Evolutionary conservation across 2,797 vertebrate species (phyloP).

Genomic region (Thaleichthys pacificus): DNA sequence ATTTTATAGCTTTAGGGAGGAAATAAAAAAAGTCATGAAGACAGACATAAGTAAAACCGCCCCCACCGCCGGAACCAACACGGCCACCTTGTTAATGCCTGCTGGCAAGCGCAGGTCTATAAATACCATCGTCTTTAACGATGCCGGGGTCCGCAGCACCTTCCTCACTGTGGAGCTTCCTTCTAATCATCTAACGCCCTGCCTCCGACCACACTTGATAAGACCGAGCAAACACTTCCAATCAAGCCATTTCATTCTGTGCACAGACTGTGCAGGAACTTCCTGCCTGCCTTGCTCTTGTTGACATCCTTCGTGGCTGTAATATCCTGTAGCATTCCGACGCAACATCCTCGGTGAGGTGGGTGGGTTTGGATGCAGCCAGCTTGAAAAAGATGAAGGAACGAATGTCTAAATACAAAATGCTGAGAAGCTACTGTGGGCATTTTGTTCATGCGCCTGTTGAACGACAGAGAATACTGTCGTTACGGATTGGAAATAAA

Average conservation of each 20-base stretch:
- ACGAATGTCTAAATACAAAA: too few species aligned
- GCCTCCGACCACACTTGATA: constrained; percentile 11
- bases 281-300: constrained; percentile 11
- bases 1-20: neutral
- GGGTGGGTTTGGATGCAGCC: too few species aligned
- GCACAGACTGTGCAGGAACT: constrained; percentile 28
- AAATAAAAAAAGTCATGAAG: neutral
- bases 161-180: constrained; percentile 32
- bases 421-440: too few species aligned
- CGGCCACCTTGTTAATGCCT: constrained; percentile 45
- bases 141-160: constrained; percentile 37
- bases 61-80: constrained; percentile 33
- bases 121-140: constrained; percentile 56
- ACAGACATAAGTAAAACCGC: neutral
- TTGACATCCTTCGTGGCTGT: neutral
- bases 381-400: too few species aligned
- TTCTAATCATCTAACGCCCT: constrained; percentile 50
- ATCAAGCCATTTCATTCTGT: constrained; percentile 35
- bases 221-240: constrained; percentile 44
- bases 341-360: too few species aligned
- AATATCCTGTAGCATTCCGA: too few species aligned
- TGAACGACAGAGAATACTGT: too few species aligned
- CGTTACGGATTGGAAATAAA: too few species aligned
- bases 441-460: too few species aligned
- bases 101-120: constrained; percentile 47